These are phyloP conservation scores for Diceros bicornis DNA, from an alignment of 2,797 vertebrate species.

Conservation along the genomic window DNA sequence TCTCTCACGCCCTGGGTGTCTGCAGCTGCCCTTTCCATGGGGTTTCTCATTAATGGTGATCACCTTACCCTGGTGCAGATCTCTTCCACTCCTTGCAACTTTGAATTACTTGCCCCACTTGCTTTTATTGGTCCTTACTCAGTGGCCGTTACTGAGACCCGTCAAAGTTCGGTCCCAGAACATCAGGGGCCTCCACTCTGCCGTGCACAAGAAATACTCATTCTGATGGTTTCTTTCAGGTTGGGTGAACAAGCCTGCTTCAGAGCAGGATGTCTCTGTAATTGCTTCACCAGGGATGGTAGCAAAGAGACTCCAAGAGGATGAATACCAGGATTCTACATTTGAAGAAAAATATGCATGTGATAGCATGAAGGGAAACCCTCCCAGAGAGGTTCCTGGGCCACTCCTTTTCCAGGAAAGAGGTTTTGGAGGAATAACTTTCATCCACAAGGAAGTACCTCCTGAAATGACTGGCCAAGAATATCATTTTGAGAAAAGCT, in stretches of 20 bases:
- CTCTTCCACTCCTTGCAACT: background rate
- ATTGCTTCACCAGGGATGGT: conserved; percentile 2
- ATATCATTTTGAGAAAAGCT: conserved; percentile 65
- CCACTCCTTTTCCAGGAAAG: conserved; percentile 63
- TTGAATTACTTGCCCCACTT: background rate
- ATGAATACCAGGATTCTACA: conserved; percentile 76
- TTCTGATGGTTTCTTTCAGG: conserved; percentile 71
- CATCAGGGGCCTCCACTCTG: background rate
- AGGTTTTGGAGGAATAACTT: conserved; percentile 62
- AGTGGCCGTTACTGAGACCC: background rate
- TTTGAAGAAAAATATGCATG: conserved; percentile 9
- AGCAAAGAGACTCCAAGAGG: background rate
- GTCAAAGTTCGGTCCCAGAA: background rate
- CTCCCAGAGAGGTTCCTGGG: background rate
- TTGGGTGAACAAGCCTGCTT: conserved; percentile 43
- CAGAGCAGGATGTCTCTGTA: conserved; percentile 46
- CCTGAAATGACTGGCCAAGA: conserved; percentile 63
- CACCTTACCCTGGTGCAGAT: background rate
- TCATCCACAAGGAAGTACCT: conserved; percentile 22
- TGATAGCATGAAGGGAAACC: conserved; percentile 43
- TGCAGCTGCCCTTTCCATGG: background rate
- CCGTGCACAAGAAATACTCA: background rate
- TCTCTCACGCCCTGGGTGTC: background rate
- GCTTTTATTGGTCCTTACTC: background rate
- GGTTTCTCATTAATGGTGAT: background rate